These are phyloP conservation scores for Narcine bancroftii DNA, from an alignment of 2,113 vertebrate genomes.

Conservation along the genomic window DNA sequence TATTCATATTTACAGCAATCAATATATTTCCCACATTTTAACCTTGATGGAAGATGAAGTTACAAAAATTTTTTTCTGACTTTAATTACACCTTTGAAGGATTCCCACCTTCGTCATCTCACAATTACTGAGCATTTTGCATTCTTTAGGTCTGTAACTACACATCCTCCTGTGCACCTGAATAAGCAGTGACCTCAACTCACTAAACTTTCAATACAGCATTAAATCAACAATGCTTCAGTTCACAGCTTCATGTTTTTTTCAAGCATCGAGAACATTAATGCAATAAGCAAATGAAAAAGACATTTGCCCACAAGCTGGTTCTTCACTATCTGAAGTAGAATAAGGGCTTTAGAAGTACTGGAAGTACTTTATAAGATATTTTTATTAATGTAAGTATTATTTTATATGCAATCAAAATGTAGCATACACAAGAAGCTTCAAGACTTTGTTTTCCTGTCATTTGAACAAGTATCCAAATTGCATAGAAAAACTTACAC, in stretches of 20 bases:
- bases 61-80: not conserved
- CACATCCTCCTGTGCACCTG: not conserved
- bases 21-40: not conserved
- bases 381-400: no score
- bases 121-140: not conserved
- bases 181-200: not conserved
- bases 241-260: not conserved
- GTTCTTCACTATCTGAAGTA: not conserved
- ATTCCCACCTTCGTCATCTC: not conserved
- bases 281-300: not conserved
- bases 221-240: not conserved
- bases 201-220: not conserved
- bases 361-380: no score
- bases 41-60: not conserved
- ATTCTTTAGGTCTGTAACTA: not conserved
- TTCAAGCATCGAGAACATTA: not conserved
- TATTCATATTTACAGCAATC: not conserved
- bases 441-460: not conserved
- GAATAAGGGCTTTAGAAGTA: not conserved
- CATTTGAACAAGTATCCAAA: not conserved
- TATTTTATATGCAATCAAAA: not conserved
- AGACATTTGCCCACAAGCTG: not conserved
- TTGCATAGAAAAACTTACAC: not conserved
- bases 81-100: not conserved
- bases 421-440: not conserved